Evolutionary conservation across 2,113 vertebrate genomes (phyloP).

Genomic region (Callorhinus ursinus): DNA sequence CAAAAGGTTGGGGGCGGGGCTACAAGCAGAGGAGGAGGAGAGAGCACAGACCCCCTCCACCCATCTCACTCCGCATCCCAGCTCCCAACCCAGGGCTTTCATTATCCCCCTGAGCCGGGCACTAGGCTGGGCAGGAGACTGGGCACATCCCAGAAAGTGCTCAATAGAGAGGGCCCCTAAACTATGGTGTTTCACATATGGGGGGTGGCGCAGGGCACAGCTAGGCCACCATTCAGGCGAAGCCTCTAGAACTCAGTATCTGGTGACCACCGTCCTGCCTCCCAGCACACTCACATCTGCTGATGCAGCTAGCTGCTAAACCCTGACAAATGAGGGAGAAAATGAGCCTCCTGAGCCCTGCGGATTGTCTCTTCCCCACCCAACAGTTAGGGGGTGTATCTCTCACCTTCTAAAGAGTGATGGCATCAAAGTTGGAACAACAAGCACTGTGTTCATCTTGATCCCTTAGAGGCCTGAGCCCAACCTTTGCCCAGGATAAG

Average conservation of each 20-base stretch:
- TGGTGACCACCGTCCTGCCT: neutral
- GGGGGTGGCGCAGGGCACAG: neutral
- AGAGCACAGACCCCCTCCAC: accelerated
- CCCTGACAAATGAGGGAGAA: neutral
- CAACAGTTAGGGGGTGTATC: neutral
- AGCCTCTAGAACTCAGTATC: neutral
- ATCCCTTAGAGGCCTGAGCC: neutral
- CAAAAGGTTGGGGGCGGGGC: neutral
- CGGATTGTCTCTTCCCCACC: neutral
- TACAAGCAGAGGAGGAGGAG: neutral
- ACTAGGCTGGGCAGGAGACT: neutral
- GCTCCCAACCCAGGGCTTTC: neutral
- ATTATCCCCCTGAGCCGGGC: neutral
- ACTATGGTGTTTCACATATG: neutral
- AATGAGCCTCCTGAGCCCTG: neutral
- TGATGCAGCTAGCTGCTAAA: neutral
- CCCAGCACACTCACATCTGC: neutral
- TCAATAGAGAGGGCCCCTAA: neutral
- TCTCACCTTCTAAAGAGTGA: neutral
- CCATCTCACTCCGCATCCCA: neutral
- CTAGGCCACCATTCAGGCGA: neutral
- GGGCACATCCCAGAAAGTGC: neutral
- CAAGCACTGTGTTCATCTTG: neutral
- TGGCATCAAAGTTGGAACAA: neutral
- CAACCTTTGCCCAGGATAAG: neutral